Conservation (phyloP, 1,140 invertebrate genomes). For the Bombus soroeensis region DNA sequence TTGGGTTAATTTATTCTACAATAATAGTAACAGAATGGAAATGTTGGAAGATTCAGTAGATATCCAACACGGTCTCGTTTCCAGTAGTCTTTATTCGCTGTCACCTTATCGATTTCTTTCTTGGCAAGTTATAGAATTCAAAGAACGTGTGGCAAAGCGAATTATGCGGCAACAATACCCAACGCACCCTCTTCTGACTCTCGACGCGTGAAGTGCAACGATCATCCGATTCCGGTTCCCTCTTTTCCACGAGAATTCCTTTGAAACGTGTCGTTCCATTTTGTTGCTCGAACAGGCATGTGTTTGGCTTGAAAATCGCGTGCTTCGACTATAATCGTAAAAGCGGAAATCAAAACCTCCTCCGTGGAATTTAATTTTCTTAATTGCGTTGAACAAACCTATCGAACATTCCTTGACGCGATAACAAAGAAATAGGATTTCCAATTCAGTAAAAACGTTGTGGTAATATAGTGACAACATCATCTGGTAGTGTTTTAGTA, state of each 20-base stretch:
- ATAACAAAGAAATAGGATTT: background rate
- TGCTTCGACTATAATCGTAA: background rate
- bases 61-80: too few species aligned
- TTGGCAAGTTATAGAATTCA: background rate
- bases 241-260: background rate
- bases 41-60: background rate
- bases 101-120: background rate
- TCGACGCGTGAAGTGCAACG: background rate
- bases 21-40: background rate
- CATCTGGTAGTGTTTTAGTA: too few species aligned
- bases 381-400: background rate
- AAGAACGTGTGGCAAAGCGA: slow-evolving; percentile 1
- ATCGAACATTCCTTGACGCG: background rate
- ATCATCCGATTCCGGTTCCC: slow-evolving; percentile 3
- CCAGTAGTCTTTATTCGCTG: background rate
- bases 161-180: slow-evolving; percentile 11
- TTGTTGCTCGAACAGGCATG: background rate
- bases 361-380: background rate
- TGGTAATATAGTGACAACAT: too few species aligned
- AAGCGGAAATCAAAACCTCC: background rate
- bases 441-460: too few species aligned
- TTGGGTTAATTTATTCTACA: background rate
- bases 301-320: background rate
- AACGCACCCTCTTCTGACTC: background rate
- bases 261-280: background rate